These are phyloP conservation scores for Apodemia mormo DNA, from an alignment of 2,888 invertebrate genomes.

Conservation along the genomic window DNA sequence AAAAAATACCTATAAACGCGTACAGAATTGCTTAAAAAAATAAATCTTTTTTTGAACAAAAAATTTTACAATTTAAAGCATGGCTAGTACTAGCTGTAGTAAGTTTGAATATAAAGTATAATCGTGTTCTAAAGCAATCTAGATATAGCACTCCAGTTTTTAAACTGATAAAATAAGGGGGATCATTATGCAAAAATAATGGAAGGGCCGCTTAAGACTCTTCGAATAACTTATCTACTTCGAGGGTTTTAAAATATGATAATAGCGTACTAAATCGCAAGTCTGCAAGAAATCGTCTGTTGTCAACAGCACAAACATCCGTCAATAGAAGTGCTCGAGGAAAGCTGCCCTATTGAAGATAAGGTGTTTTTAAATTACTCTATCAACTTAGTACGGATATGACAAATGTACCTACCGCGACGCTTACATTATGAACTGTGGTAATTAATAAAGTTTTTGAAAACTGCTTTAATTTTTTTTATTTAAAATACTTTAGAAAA, in stretches of 20 bases:
- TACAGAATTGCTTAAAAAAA: too few relatives aligned
- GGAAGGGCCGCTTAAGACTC: slow-evolving; percentile 15
- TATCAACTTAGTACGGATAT: neutral
- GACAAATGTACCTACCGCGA: slow-evolving; percentile 4
- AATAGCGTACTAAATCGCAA: slow-evolving; percentile 8
- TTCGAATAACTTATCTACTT: slow-evolving; percentile 16
- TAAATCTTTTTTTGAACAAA: too few relatives aligned
- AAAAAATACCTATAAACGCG: too few relatives aligned
- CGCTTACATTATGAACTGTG: too few relatives aligned
- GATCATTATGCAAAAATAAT: slow-evolving; percentile 16
- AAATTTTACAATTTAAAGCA: too few relatives aligned
- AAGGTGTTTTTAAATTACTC: slow-evolving; percentile 2
- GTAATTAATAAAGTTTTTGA: too few relatives aligned
- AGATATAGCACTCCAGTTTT: neutral
- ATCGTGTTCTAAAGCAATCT: neutral
- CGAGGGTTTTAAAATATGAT: slow-evolving; percentile 14
- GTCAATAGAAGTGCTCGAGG: slow-evolving; percentile 2
- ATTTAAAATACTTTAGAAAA: too few relatives aligned
- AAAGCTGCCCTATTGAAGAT: neutral
- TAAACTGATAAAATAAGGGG: slow-evolving; percentile 1
- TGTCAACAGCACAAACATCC: neutral
- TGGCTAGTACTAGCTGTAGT: neutral
- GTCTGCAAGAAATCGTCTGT: slow-evolving; percentile 10
- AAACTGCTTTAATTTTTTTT: too few relatives aligned
- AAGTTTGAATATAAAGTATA: neutral